These are phyloP conservation scores for Thermophis baileyi DNA, from an alignment of 2,113 vertebrate species.

Conservation along the genomic window DNA sequence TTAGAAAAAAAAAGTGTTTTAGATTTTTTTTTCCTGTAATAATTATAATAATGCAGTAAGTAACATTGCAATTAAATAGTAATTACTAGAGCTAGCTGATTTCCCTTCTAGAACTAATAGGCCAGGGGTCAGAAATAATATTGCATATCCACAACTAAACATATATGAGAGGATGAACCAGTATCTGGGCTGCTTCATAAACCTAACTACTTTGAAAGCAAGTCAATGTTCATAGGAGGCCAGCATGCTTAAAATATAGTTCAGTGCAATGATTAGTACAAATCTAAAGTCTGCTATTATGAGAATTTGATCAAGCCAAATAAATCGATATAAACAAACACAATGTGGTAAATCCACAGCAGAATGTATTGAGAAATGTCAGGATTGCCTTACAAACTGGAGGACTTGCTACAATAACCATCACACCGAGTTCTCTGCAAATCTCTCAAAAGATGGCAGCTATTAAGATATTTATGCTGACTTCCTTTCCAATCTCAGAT, in stretches of 20 bases:
- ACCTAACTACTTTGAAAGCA: not conserved
- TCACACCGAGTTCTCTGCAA: not conserved
- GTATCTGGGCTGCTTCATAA: not conserved
- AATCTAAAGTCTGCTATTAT: slow-evolving; percentile 9
- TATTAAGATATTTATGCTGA: not conserved
- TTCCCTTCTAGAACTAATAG: not conserved
- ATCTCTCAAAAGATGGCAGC: not conserved
- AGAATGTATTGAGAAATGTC: not conserved
- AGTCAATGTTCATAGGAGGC: not conserved
- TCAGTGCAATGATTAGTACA: not conserved
- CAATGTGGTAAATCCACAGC: not conserved
- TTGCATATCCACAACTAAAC: not conserved
- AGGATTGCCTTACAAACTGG: not conserved
- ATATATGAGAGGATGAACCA: not conserved
- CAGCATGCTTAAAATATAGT: not conserved
- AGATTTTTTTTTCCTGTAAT: not conserved
- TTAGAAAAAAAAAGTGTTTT: not conserved
- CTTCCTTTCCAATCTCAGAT: not conserved
- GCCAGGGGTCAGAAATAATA: not conserved
- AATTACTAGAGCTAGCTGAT: not conserved
- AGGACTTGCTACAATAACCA: not conserved
- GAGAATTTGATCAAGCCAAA: slow-evolving; percentile 13
- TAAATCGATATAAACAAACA: not conserved
- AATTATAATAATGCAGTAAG: not conserved
- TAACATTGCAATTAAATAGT: not conserved